Evolutionary conservation across 2,888 invertebrate genomes (phyloP).

Genomic region (Thereva unica): DNA sequence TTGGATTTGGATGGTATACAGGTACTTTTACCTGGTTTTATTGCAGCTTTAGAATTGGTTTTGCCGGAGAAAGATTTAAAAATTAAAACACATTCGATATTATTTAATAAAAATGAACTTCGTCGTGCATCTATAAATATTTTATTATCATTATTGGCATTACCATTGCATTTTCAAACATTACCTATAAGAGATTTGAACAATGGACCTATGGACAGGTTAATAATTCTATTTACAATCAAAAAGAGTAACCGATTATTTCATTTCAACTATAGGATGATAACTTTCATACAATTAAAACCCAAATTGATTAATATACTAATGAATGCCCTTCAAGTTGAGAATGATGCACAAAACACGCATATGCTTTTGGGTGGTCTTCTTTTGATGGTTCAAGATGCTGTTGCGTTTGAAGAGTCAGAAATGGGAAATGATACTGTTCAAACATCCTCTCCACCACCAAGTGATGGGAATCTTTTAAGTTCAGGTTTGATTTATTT

Average conservation of each 20-base stretch:
- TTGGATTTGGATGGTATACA: conserved; percentile 92
- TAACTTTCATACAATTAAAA: conserved; percentile 72
- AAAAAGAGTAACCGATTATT: neutral
- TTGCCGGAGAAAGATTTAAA: conserved; percentile 83
- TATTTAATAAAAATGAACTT: conserved; percentile 72
- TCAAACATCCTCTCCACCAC: conserved; percentile 59
- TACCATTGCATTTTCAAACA: conserved; percentile 90
- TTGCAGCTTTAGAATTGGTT: conserved; percentile 88
- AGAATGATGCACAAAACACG: conserved; percentile 82
- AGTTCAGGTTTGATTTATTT: conserved; percentile 65
- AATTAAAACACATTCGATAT: conserved; percentile 68
- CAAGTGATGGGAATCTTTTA: conserved; percentile 62
- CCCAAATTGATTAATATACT: conserved; percentile 78
- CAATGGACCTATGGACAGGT: conserved; percentile 62
- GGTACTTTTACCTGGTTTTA: conserved; percentile 86
- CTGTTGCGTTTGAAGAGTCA: conserved; percentile 74
- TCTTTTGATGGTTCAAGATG: conserved; percentile 77
- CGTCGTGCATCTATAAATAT: conserved; percentile 91
- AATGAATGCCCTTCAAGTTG: conserved; percentile 81
- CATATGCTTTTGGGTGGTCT: conserved; percentile 85
- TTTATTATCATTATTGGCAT: conserved; percentile 84
- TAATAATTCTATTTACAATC: conserved; percentile 5
- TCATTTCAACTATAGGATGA: conserved; percentile 53
- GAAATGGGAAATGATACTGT: conserved; percentile 64
- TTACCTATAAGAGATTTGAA: conserved; percentile 73